These are phyloP conservation scores for Ganaspis sp. DNA, from an alignment of 1,140 invertebrate species.

Conservation along the genomic window DNA sequence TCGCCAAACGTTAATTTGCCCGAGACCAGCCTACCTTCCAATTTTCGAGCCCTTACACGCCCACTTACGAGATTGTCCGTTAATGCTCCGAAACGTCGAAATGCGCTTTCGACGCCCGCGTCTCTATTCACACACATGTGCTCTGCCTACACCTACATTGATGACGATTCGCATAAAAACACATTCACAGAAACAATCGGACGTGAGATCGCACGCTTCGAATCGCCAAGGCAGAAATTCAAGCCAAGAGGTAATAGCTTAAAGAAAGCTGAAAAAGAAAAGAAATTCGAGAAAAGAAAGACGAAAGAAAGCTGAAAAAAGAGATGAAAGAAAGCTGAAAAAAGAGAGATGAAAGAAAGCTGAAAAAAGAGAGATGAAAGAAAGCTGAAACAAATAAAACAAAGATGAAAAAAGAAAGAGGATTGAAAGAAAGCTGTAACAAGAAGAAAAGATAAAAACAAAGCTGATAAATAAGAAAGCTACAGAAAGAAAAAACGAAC, in stretches of 20 bases:
- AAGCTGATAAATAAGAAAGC: too few species aligned
- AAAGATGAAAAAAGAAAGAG: too few species aligned
- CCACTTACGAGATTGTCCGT: slow-evolving; percentile 75
- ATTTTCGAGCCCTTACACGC: slow-evolving; percentile 76
- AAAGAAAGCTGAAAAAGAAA: too few species aligned
- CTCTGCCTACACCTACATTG: not conserved
- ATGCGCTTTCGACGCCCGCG: slow-evolving; percentile 65
- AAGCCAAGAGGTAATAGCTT: slow-evolving; percentile 23
- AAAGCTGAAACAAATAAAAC: too few species aligned
- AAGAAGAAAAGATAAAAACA: too few species aligned
- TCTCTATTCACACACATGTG: slow-evolving; percentile 33
- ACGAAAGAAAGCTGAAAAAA: too few species aligned
- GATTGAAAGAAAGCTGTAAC: too few species aligned
- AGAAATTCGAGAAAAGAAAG: too few species aligned
- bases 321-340: too few species aligned
- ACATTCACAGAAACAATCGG: slow-evolving; percentile 31
- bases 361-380: too few species aligned
- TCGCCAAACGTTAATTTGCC: slow-evolving; percentile 76
- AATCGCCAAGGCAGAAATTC: slow-evolving; percentile 36
- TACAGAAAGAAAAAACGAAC: too few species aligned
- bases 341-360: too few species aligned
- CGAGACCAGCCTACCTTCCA: slow-evolving; percentile 75
- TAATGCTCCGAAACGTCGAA: slow-evolving; percentile 72
- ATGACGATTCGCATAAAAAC: not conserved
- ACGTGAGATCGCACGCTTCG: slow-evolving; percentile 13